A percentile compares a stretch with the other conserved stretches of the same genome.
Evolutionary conservation across 2,113 vertebrate species (phyloP).

Genomic region (Halcyon senegalensis): DNA sequence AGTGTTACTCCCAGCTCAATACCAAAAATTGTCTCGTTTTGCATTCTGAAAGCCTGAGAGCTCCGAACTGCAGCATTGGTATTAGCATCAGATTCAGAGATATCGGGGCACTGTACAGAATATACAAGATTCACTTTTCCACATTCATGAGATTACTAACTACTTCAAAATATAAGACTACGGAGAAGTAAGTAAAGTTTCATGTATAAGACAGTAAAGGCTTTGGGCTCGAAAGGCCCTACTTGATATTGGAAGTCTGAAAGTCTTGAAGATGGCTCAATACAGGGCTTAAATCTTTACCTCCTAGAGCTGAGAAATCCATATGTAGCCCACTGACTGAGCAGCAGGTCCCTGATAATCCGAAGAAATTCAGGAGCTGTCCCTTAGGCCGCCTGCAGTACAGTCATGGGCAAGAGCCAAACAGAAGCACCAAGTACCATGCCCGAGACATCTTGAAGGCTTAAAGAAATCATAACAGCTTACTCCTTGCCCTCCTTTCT

Average conservation of each 20-base stretch:
- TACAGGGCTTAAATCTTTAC: not conserved
- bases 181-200: not conserved
- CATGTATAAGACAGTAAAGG: not conserved
- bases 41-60: not conserved
- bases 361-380: constrained; percentile 1
- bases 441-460: not conserved
- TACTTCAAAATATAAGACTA: not conserved
- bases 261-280: not conserved
- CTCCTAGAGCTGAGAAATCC: not conserved
- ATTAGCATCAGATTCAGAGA: not conserved
- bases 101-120: not conserved
- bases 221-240: not conserved
- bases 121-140: not conserved
- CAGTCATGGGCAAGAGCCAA: not conserved
- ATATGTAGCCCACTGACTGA: not conserved
- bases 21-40: not conserved
- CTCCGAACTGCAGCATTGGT: not conserved
- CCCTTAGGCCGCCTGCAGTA: not conserved
- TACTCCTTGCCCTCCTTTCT: not conserved
- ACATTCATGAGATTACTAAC: not conserved
- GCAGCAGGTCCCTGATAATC: not conserved
- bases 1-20: not conserved
- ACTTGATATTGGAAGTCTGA: not conserved
- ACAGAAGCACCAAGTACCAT: not conserved
- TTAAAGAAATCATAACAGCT: not conserved